These are phyloP conservation scores for Chlorodrepanis virens DNA, from an alignment of 2,113 vertebrate genomes.

Conservation along the genomic window DNA sequence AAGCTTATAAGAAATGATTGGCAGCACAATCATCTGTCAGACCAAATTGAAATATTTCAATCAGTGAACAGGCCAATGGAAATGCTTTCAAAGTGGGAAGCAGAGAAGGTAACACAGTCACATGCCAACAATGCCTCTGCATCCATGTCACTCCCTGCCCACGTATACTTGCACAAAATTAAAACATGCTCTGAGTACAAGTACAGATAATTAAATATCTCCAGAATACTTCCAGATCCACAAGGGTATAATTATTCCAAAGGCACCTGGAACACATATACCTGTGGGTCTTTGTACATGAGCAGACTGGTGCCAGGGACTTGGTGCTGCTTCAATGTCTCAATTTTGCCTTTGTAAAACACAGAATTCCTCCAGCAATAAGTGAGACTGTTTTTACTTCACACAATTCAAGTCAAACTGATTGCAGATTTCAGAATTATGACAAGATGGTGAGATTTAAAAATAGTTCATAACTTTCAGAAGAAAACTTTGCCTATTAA, in stretches of 20 bases:
- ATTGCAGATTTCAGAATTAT: conserved; percentile 1
- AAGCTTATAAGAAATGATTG: background rate
- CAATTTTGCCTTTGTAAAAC: background rate
- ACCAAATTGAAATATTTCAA: background rate
- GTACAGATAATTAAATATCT: background rate
- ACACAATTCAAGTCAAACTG: background rate
- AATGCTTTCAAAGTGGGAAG: background rate
- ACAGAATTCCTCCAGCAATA: background rate
- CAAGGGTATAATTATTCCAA: background rate
- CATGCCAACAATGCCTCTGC: background rate
- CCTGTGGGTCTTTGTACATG: background rate
- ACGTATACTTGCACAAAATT: background rate
- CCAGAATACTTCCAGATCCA: background rate
- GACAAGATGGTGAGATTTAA: background rate
- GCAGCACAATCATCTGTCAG: background rate
- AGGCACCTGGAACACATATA: background rate
- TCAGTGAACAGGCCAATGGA: background rate
- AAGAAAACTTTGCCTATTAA: background rate
- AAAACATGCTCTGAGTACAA: background rate
- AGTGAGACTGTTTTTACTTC: background rate
- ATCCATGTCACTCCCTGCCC: background rate
- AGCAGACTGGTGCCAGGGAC: background rate
- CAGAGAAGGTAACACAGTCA: background rate
- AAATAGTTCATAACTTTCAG: background rate
- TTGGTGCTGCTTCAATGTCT: background rate